phyloP scores from a whole-genome alignment of 2,888 invertebrate genomes.

The Elmis aenea region DNA sequence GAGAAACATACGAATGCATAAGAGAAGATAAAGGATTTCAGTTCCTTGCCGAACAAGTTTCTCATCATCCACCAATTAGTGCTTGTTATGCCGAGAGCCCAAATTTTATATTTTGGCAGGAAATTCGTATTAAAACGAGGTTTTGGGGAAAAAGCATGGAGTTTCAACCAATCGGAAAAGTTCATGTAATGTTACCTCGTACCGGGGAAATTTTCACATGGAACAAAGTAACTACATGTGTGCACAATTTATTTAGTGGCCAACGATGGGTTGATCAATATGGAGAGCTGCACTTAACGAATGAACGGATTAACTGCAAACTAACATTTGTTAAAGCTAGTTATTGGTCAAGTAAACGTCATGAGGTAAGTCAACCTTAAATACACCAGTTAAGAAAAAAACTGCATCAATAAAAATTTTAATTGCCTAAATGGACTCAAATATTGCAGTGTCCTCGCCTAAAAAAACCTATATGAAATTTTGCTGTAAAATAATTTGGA shows the following conservation, averaged over 20 bases:
- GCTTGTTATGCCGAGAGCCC: constrained; percentile 74
- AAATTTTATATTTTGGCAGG: constrained; percentile 77
- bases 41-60: constrained; percentile 78
- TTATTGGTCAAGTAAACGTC: constrained; percentile 72
- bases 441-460: too few species aligned
- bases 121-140: constrained; percentile 77
- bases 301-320: constrained; percentile 65
- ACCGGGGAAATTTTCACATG: constrained; percentile 68
- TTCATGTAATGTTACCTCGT: constrained; percentile 58
- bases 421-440: too few species aligned
- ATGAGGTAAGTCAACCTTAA: too few species aligned
- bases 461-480: too few species aligned
- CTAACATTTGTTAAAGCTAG: constrained; percentile 75
- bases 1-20: constrained; percentile 78
- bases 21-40: constrained; percentile 73
- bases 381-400: too few species aligned
- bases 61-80: constrained; percentile 80
- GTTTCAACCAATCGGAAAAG: constrained; percentile 72
- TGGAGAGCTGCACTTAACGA: constrained; percentile 70
- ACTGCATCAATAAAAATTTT: too few species aligned
- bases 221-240: constrained; percentile 81
- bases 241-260: constrained; percentile 78
- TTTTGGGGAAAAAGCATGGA: constrained; percentile 92
- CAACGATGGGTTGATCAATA: constrained; percentile 85
- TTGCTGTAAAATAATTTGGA: too few species aligned